These are phyloP conservation scores for Arenicola marina DNA, from an alignment of 2,888 invertebrate species.

Conservation along the genomic window DNA sequence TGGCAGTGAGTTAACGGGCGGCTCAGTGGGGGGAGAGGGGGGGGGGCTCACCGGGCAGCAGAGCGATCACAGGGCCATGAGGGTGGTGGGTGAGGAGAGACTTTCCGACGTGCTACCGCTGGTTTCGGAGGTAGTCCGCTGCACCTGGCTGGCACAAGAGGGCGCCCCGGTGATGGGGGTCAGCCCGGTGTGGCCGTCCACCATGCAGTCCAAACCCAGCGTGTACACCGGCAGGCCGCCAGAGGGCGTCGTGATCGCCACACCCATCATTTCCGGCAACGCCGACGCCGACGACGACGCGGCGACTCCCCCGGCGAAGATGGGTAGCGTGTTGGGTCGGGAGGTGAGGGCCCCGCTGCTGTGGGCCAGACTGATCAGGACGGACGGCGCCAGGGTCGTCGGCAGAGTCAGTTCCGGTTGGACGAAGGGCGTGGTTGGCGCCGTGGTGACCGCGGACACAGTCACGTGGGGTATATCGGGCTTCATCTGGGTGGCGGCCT, in stretches of 20 bases:
- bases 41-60: no score
- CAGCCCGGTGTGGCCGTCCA: slow-evolving; percentile 90
- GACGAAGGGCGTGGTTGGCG: slow-evolving; percentile 37
- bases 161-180: slow-evolving; percentile 68
- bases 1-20: no score
- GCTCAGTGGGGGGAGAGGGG: no score
- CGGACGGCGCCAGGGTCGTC: slow-evolving; percentile 43
- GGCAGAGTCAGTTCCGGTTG: slow-evolving; percentile 35
- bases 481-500: background rate
- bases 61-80: slow-evolving; percentile 16
- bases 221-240: slow-evolving; percentile 12
- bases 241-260: slow-evolving; percentile 57
- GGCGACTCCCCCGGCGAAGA: background rate
- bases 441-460: slow-evolving; percentile 52
- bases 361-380: background rate
- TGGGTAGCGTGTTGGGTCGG: slow-evolving; percentile 24
- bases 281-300: slow-evolving; percentile 39
- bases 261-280: slow-evolving; percentile 51
- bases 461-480: no score
- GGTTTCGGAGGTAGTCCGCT: slow-evolving; percentile 67
- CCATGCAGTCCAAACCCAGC: slow-evolving; percentile 73
- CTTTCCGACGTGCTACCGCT: slow-evolving; percentile 74
- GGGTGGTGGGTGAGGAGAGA: slow-evolving; percentile 68
- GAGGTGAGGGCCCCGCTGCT: slow-evolving; percentile 65
- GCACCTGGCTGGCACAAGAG: slow-evolving; percentile 76